Conservation (phyloP, 2,888 invertebrate genomes). For the Drosophila pegasa region DNA sequence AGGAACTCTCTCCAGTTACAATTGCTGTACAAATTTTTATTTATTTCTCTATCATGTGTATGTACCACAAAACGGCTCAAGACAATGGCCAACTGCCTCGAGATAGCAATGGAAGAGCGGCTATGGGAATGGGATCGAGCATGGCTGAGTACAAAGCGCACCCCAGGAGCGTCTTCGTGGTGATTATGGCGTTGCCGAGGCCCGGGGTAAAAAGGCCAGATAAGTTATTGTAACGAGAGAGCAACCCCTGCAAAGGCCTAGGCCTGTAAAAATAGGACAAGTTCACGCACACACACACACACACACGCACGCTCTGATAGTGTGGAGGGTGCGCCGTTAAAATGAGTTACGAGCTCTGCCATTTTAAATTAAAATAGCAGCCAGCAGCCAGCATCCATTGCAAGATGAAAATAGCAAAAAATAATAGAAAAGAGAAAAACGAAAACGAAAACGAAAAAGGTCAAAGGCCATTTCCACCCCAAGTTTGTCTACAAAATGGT, state of each 20-base stretch:
- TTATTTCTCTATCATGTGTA: slow-evolving; percentile 57
- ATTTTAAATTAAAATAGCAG: slow-evolving; percentile 83
- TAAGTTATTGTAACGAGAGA: slow-evolving; percentile 78
- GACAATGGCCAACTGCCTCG: slow-evolving; percentile 69
- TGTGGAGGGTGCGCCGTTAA: slow-evolving; percentile 78
- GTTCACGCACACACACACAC: slow-evolving; percentile 56
- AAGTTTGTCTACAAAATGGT: slow-evolving; percentile 73
- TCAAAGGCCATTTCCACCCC: slow-evolving; percentile 78
- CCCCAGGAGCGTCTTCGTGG: slow-evolving; percentile 81
- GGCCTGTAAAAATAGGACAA: slow-evolving; percentile 78
- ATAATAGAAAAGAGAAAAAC: slow-evolving; percentile 3
- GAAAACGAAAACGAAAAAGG: slow-evolving; percentile 56
- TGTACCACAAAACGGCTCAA: slow-evolving; percentile 75
- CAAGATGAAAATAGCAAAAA: slow-evolving; percentile 59
- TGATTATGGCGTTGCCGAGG: slow-evolving; percentile 55
- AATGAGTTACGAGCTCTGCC: slow-evolving; percentile 84
- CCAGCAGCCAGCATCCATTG: slow-evolving; percentile 66
- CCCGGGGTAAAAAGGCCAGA: slow-evolving; percentile 69
- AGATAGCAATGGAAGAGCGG: slow-evolving; percentile 45
- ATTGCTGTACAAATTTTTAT: slow-evolving; percentile 70
- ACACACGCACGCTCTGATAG: slow-evolving; percentile 31
- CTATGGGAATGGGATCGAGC: slow-evolving; percentile 20
- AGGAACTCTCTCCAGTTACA: slow-evolving; percentile 50
- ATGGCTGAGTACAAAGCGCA: slow-evolving; percentile 59
- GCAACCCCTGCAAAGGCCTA: slow-evolving; percentile 73